These are phyloP conservation scores for Peromyscus leucopus DNA, from an alignment of 2,113 vertebrate genomes.

Conservation along the genomic window DNA sequence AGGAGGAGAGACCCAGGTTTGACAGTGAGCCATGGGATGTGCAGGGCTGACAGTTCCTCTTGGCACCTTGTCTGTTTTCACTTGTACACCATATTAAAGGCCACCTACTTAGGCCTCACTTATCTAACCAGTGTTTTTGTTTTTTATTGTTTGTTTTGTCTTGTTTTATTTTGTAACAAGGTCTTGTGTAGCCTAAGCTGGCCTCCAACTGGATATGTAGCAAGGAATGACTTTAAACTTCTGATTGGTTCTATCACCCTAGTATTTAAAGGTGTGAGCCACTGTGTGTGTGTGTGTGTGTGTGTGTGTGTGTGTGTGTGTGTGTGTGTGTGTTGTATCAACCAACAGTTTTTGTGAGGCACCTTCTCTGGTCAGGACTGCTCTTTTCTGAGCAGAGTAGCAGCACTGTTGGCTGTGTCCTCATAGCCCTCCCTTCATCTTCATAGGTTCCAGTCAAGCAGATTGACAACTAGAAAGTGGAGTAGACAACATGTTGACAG, in stretches of 20 bases:
- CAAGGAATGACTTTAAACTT: neutral
- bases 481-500: neutral
- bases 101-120: neutral
- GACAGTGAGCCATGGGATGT: neutral
- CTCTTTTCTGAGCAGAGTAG: neutral
- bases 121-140: neutral
- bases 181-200: neutral
- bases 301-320: too few relatives aligned
- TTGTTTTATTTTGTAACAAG: neutral
- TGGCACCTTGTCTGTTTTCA: conserved; percentile 36
- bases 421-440: neutral
- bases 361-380: neutral
- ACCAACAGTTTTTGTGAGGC: neutral
- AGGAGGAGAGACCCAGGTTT: neutral
- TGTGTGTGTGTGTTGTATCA: too few relatives aligned
- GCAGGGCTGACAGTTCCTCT: neutral
- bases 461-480: neutral
- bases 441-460: neutral
- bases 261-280: neutral
- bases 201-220: neutral
- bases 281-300: too few relatives aligned
- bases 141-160: neutral
- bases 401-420: neutral
- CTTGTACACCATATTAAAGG: conserved; percentile 19
- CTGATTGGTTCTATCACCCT: neutral